Base-by-base conservation (phyloP, 2,888 invertebrate genomes). In the Melieria omissa region DNA sequence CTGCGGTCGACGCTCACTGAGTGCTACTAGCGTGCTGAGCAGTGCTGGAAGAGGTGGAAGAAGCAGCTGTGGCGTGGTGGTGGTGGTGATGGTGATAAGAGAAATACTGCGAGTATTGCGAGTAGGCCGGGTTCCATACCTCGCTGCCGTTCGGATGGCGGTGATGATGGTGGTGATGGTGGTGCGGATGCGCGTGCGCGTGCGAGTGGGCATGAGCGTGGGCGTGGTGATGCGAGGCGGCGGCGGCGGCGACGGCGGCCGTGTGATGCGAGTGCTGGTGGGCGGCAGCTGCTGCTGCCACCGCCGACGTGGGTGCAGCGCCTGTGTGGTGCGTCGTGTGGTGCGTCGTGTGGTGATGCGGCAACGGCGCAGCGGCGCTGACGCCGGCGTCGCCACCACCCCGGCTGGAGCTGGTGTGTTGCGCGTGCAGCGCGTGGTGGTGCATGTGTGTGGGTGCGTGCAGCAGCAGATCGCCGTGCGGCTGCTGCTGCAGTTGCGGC, bases 91-190 rank as follows among this genome's bases (percentile, higher is more conserved):
- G 85, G 85, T 90, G 90, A 88, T 90, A 90, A 88, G 90, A 89
- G 89, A 90, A 90, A 89, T 90, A 90, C 89, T 90, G 90, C 82
- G 85, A 85, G 88, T 90, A 90, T 88, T 90, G 89, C 86, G 89
- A 88, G 88, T 90, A 87, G 77, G 86, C 84, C 80, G 87, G 86
- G 83, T 86, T 84, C 87, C 90, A 90, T 90, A 91, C 90, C 90
- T 90, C 90, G 88, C 89, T 88, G 87, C 89, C 88, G 87, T 87
- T 86, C 80, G 70, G 70, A 45, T 73, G 78, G 64, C 76, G 77
- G 55, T 79, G 81, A 41, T 77, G 78, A 60, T 78, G 77, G 42
- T 74, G 79, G 73, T 76, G 72, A 57, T 74, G 73, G 70, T 74
- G 77, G 60, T 76, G 80, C 12, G 76, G 73, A 72, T 76, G 77